These are phyloP conservation scores for Zingel zingel DNA, from an alignment of 2,113 vertebrate genomes.

Conservation along the genomic window DNA sequence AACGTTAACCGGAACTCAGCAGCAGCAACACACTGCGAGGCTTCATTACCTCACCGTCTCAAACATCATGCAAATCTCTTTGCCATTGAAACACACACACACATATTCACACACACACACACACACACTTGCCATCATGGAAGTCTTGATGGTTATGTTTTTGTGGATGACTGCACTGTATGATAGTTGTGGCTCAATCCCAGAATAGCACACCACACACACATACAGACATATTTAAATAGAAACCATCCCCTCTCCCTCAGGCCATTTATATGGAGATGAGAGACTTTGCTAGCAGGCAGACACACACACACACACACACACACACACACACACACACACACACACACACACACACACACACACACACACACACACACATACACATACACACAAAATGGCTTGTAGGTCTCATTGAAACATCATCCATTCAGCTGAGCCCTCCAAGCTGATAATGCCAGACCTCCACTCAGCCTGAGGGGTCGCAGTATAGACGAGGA, in stretches of 20 bases:
- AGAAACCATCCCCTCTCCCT: constrained; percentile 46
- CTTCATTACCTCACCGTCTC: constrained; percentile 18
- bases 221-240: constrained; percentile 45
- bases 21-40: neutral
- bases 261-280: constrained; percentile 66
- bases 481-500: constrained; percentile 20
- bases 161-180: constrained; percentile 28
- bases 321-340: neutral
- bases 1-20: neutral
- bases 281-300: constrained; percentile 46
- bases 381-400: neutral
- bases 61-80: constrained; percentile 13
- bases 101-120: neutral
- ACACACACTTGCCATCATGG: neutral
- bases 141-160: constrained; percentile 20
- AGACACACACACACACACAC: constrained; percentile 8
- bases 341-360: constrained; percentile 2
- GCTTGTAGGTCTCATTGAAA: constrained; percentile 25
- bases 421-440: constrained; percentile 48
- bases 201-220: constrained; percentile 42
- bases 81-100: neutral
- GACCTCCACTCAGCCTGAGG: constrained; percentile 46
- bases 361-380: constrained; percentile 15
- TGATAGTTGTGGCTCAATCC: constrained; percentile 23
- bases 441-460: constrained; percentile 61